Evolutionary conservation across 2,113 vertebrate genomes (phyloP).

Genomic region (Seriola dumerili): DNA sequence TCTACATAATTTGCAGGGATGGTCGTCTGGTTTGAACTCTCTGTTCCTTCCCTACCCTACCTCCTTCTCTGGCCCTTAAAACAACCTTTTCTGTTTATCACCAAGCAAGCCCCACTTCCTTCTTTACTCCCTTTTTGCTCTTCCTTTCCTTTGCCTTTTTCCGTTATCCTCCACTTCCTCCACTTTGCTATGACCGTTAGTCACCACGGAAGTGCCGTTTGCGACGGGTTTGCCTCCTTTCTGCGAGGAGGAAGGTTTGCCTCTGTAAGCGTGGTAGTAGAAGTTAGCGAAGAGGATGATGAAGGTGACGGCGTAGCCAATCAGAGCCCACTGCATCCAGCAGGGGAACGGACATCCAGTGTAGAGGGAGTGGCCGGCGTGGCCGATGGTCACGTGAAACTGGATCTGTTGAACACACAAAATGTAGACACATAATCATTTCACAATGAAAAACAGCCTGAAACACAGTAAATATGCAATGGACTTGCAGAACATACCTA

Average conservation of each 20-base stretch:
- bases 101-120: constrained; percentile 75
- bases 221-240: constrained; percentile 85
- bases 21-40: constrained; percentile 38
- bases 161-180: constrained; percentile 89
- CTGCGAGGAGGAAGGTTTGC: constrained; percentile 80
- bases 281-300: constrained; percentile 98
- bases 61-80: constrained; percentile 38
- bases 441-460: background rate
- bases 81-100: constrained; percentile 40
- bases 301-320: constrained; percentile 95
- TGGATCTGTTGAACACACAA: constrained; percentile 87
- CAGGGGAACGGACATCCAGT: constrained; percentile 96
- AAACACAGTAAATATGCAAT: background rate
- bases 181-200: constrained; percentile 85
- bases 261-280: constrained; percentile 96
- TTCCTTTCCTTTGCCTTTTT: constrained; percentile 89
- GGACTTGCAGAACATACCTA: background rate
- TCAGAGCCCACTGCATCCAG: constrained; percentile 99
- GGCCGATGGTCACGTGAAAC: constrained; percentile 97
- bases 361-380: constrained; percentile 95
- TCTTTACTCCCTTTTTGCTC: constrained; percentile 85
- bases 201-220: constrained; percentile 86
- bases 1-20: constrained; percentile 51
- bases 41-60: constrained; percentile 22
- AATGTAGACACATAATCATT: background rate